Base-by-base conservation (phyloP, 1,140 invertebrate genomes). In the Periplaneta americana region DNA sequence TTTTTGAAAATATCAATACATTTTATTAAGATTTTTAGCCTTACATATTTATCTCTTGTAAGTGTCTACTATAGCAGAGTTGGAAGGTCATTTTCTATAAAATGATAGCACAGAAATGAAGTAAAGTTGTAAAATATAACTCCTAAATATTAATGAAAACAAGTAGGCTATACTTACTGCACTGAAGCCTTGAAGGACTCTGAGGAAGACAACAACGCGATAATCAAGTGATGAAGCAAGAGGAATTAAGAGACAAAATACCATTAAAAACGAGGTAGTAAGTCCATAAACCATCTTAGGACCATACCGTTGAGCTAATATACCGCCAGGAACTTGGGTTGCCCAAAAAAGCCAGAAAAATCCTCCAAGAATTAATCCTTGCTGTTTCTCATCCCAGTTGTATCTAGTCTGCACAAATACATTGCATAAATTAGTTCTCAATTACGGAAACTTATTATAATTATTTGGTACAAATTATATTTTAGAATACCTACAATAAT, bases 331-430 rank as follows among this genome's bases (percentile, higher is more conserved):
- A 11, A 96, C 87, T 87, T 96, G 95, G 0, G 91, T 90, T 0
- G 92, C 13, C 90, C 94, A 94, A 83, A 95, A 94, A 2, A 94
- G 86, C 93, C 93, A 95, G 85, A 93, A 96, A 84, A 94, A 95
- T 0, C 93, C 91, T 0, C 94, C 94, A 32, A 96, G 85, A 3
- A 93, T 89, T 31, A 92, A 82, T 39, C 92, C 92, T 87, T 95
- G 94, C 66, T 93, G 88, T 74, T 91, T 89, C 78, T 93, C 93
- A 84, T 92, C 91, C 95, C 95, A 96, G 35, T 90, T 89, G 84
- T 96, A 96, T 77, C 35, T 28, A 31, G 32, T 31, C 79, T 76
- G 34, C 9, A 36, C n/a, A 79, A 57, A 57, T 18, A 57, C 17
- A 57, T n/a, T n/a, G n/a, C n/a, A n/a, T n/a, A n/a, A n/a, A n/a